Evolutionary conservation across 2,113 vertebrate species (phyloP).

Genomic region (Corythoichthys haematopterus): DNA sequence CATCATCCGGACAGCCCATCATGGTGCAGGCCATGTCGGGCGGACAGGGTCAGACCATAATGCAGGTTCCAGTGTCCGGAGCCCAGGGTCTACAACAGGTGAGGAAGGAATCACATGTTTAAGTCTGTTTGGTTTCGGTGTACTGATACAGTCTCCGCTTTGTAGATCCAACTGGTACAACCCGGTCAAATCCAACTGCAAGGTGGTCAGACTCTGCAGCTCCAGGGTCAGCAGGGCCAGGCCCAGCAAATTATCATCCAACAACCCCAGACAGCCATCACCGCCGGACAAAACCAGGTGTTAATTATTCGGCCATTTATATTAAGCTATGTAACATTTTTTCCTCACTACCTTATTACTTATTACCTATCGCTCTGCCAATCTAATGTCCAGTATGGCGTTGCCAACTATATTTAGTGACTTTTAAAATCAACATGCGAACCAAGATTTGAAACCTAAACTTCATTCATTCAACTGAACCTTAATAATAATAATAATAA

Average conservation of each 20-base stretch:
- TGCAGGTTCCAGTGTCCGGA: slow-evolving; percentile 95
- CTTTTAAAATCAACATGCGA: neutral
- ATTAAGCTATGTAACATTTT: neutral
- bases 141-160: neutral
- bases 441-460: neutral
- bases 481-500: too few relatives aligned
- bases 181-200: slow-evolving; percentile 97
- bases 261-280: slow-evolving; percentile 95
- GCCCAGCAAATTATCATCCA: slow-evolving; percentile 98
- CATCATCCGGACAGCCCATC: slow-evolving; percentile 95
- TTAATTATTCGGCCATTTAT: slow-evolving; percentile 8
- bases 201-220: slow-evolving; percentile 92
- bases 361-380: too few relatives aligned
- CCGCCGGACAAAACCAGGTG: slow-evolving; percentile 96
- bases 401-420: neutral
- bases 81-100: slow-evolving; percentile 96
- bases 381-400: too few relatives aligned
- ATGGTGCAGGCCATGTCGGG: slow-evolving; percentile 98
- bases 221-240: slow-evolving; percentile 94
- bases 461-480: neutral
- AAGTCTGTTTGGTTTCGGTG: neutral
- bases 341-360: neutral
- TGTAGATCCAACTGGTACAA: slow-evolving; percentile 85
- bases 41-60: slow-evolving; percentile 94
- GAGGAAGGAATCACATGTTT: slow-evolving; percentile 20